Base-by-base conservation (phyloP, 2,797 vertebrate species). In the Spinus pinus region DNA sequence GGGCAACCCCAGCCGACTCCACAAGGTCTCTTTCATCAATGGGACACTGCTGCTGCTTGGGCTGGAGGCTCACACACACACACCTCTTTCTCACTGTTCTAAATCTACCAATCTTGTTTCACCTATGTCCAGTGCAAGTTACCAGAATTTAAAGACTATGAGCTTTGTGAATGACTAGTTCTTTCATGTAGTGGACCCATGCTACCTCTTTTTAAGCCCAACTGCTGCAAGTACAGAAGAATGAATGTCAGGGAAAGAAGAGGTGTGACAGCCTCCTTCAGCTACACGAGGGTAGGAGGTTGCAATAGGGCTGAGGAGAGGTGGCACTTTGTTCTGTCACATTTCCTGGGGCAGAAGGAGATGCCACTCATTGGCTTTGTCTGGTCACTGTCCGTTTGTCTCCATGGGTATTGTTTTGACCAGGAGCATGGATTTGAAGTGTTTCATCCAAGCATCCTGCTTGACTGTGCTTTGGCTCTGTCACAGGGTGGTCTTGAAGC, bases 221-320 rank as follows among this genome's bases (percentile, higher is more conserved):
- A 1, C 17, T 62, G 21, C 6, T 70, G 7, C 9, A 46, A 50
- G n/a, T 53, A 16, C 14, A 66, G 35, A 17, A 85, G 51, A 30
- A 19, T 12, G 15, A 69, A 31, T 0, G 0, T 17, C 8, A 8
- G 15, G 39, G 30, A 57, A 53, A 30, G 31, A 75, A 54, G 54
- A 85, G 12, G 8, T 65, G 47, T 12, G 7, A 24, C 60, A 66
- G 44, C 16, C 6, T 73, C 12, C 64, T 77, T 72, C 51, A 87
- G 35, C 15, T 62, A 7, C 15, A 28, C 0, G 0, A 46, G 14
- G 4, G 23, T 33, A 54, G 67, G 24, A 87, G n/a, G 2, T 10
- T 56, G 24, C 37, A 71, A 0, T 7, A 22, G 35, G n/a, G 4
- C 15, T 53, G 30, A 41, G 23, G 9, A 46, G 49, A 87, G 30